phyloP scores from a whole-genome alignment of 2,888 invertebrate species.

The Noctua fimbriata region DNA sequence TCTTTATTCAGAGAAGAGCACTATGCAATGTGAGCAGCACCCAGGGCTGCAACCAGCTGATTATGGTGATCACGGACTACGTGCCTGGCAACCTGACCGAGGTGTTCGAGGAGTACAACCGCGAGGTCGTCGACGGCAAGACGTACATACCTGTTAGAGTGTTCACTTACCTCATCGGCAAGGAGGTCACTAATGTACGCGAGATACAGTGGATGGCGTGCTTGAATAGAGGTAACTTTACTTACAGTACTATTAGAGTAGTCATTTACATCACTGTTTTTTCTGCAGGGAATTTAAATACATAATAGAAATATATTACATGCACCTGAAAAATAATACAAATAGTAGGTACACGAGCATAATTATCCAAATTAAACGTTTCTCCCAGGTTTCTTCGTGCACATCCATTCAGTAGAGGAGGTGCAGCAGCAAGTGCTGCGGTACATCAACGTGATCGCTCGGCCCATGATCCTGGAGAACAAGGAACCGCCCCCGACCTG shows the following conservation, averaged over 20 bases:
- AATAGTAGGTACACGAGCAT: neutral
- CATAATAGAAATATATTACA: neutral
- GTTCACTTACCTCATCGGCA: slow-evolving; percentile 98
- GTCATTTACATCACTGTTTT: neutral
- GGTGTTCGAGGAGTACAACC: slow-evolving; percentile 95
- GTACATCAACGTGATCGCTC: slow-evolving; percentile 98
- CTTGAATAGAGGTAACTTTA: slow-evolving; percentile 94
- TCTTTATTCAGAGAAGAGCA: slow-evolving; percentile 73
- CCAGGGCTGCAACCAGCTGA: slow-evolving; percentile 97
- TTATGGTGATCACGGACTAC: slow-evolving; percentile 99
- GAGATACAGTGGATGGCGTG: slow-evolving; percentile 99
- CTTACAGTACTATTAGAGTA: neutral
- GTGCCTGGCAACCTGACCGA: slow-evolving; percentile 96
- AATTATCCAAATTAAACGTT: neutral
- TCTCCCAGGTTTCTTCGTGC: slow-evolving; percentile 96
- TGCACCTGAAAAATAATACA: neutral
- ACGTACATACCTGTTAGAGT: slow-evolving; percentile 96
- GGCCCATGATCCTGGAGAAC: slow-evolving; percentile 94
- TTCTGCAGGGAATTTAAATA: neutral
- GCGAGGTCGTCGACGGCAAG: slow-evolving; percentile 90
- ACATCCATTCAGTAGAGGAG: slow-evolving; percentile 98
- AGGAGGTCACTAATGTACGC: slow-evolving; percentile 96
- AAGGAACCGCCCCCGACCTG: slow-evolving; percentile 95
- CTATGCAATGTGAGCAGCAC: slow-evolving; percentile 81
- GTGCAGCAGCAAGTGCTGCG: slow-evolving; percentile 98